Evolutionary conservation across 2,888 invertebrate genomes (phyloP).

Genomic region (Ischnus inquisitorius): DNA sequence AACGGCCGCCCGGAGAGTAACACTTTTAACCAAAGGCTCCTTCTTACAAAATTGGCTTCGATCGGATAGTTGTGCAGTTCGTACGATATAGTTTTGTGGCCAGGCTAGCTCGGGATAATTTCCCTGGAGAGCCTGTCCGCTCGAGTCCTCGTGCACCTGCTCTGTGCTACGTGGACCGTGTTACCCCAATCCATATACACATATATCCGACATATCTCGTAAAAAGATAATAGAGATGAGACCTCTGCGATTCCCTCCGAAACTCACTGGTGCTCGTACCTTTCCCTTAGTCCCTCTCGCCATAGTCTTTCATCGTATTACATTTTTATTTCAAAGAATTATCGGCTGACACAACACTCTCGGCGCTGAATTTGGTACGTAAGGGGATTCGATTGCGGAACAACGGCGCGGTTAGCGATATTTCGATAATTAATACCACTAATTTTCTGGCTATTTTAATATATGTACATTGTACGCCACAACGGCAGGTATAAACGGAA

Average conservation of each 20-base stretch:
- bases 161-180: slow-evolving; percentile 12
- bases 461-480: background rate
- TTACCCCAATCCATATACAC: slow-evolving; percentile 2
- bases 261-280: background rate
- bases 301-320: slow-evolving; percentile 8
- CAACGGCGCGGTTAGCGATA: slow-evolving; percentile 13
- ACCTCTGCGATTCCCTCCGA: slow-evolving; percentile 30
- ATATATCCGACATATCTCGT: background rate
- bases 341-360: background rate
- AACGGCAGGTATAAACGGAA: slow-evolving; percentile 6
- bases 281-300: slow-evolving; percentile 3
- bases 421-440: slow-evolving; percentile 40
- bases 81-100: slow-evolving; percentile 37
- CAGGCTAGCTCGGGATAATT: slow-evolving; percentile 53
- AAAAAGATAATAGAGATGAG: slow-evolving; percentile 35
- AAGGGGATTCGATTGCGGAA: background rate
- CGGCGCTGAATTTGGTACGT: background rate
- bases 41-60: slow-evolving; percentile 51
- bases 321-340: slow-evolving; percentile 2
- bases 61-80: slow-evolving; percentile 57
- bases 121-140: slow-evolving; percentile 59
- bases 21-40: slow-evolving; percentile 11
- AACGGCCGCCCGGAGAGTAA: slow-evolving; percentile 2
- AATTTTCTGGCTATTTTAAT: slow-evolving; percentile 28
- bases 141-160: slow-evolving; percentile 29